Conservation (phyloP, 2,113 vertebrate genomes). For the Cranoglanis bouderius region DNA sequence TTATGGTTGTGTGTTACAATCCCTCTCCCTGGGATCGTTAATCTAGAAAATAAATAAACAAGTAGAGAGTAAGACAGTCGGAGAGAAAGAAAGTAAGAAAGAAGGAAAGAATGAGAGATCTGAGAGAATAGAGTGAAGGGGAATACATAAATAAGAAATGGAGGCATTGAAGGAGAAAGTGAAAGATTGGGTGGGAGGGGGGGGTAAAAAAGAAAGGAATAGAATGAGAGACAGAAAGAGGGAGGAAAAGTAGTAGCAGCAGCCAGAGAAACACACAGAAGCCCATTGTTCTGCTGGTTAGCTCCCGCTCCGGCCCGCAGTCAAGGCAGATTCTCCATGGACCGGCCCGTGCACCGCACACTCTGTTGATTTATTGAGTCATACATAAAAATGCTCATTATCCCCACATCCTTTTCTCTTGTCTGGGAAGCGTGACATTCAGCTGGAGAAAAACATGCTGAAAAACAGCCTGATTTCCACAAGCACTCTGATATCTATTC, state of each 20-base stretch:
- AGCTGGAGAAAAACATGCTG: slow-evolving; percentile 50
- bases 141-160: slow-evolving; percentile 47
- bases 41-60: slow-evolving; percentile 99
- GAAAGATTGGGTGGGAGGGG: slow-evolving; percentile 22
- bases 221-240: slow-evolving; percentile 30
- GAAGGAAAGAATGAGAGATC: slow-evolving; percentile 21
- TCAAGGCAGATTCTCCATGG: slow-evolving; percentile 57
- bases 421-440: slow-evolving; percentile 49
- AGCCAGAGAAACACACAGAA: slow-evolving; percentile 81
- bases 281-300: slow-evolving; percentile 85
- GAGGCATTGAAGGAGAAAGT: slow-evolving; percentile 29
- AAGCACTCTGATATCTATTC: slow-evolving; percentile 30
- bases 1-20: slow-evolving; percentile 99
- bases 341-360: slow-evolving; percentile 53
- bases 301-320: slow-evolving; percentile 66
- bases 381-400: slow-evolving; percentile 77
- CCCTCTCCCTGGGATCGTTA: slow-evolving; percentile 97
- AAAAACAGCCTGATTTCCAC: slow-evolving; percentile 47
- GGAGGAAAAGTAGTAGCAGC: slow-evolving; percentile 30
- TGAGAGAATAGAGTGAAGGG: slow-evolving; percentile 52
- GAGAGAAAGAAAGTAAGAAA: slow-evolving; percentile 1
- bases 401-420: slow-evolving; percentile 65
- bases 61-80: slow-evolving; percentile 61
- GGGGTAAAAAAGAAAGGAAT: slow-evolving; percentile 34
- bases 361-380: slow-evolving; percentile 78